Base-by-base conservation (phyloP, 2,113 vertebrate genomes). In the Pelecanoides urinatrix region DNA sequence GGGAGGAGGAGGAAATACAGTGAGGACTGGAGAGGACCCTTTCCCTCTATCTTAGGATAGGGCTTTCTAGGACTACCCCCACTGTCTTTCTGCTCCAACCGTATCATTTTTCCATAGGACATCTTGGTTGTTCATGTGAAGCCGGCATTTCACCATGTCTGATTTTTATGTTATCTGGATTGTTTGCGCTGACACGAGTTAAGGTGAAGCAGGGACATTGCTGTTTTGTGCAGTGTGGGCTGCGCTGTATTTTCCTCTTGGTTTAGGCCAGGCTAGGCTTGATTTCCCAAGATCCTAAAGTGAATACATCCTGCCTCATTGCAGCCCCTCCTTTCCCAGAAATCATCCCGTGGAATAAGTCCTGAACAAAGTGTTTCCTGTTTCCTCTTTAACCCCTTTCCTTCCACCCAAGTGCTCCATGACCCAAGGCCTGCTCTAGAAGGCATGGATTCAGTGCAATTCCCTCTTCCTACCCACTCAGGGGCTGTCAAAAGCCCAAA, bases 401-500 rank as follows among this genome's bases (percentile, higher is more conserved):
- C 42, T 90, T 93, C 75, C 72, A 92, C 38, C 19, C 27, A 61
- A 72, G 17, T 1, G 1, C 56, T 91, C 77, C 38, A 5, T n/a
- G 52, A 62, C 56, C 47, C 68, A 67, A 79, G 29, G 18, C 26
- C 22, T 78, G n/a, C 65, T 78, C 52, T 61, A 86, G 81, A 78
- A 94, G 74, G 30, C 74, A 62, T 14, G 22, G 40, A 84, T 91
- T 92, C 44, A 72, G 25, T 32, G 30, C 8, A 4, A 78, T 84
- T 66, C 56, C 79, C 76, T 78, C 49, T 32, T 92, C 45, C 66
- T 94, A 49, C 73, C 77, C n/a, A 21, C 70, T 87, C 70, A 67
- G 89, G 95, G 62, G 40, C 81, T 68, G 62, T 95, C 96, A 94
- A 67, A 88, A 97, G 70, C 71, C 76, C 66, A 76, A 78, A 91